Base-by-base conservation (phyloP, 2,797 vertebrate species). In the Kryptolebias ocellatus region DNA sequence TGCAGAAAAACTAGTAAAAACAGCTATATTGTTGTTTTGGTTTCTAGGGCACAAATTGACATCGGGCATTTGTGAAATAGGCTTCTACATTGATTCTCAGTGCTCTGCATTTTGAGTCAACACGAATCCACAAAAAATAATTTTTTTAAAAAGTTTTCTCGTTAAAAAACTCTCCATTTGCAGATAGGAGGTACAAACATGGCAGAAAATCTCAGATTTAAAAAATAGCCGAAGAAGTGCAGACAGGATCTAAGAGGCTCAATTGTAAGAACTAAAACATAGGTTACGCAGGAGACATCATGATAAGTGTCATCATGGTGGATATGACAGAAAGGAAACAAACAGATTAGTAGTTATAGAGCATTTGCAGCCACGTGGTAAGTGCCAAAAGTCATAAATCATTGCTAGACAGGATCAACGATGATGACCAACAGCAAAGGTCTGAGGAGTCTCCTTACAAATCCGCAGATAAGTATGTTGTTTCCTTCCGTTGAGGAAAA, bases 321-420 rank as follows among this genome's bases (percentile, higher is more conserved):
- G 51, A 68, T 11, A 59, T 20, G 31, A 60, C 29, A 50, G 17
- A 44, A 52, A 59, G 62, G 37, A 14, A 52, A 59, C 60, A 49
- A 60, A 44, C 42, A 44, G n/a, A 63, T 16, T 47, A 58, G 27
- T 18, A 4, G 37, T 39, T 8, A 8, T 8, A 37, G 37, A 28
- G 16, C 53, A 50, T 44, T 46, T 29, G 37, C n/a, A 50, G 53
- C 60, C 46, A 53, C 28, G 58, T 34, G 34, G 24, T 65, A 24
- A 20, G 53, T 12, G 60, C 53, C 49, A 58, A 61, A 31, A 69
- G 37, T 44, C 73, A 69, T 46, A 64, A 68, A 69, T 54, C 52
- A 52, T 66, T 70, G 54, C 51, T 45, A 53, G 50, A 17, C 63
- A 46, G 51, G 53, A 31, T 77, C 56, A 60, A 61, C 29, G 55